A percentile compares a stretch with the other conserved stretches of the same genome.
These are phyloP conservation scores for Sarcophaga bullata DNA, from an alignment of 1,140 invertebrate genomes.

Conservation along the genomic window DNA sequence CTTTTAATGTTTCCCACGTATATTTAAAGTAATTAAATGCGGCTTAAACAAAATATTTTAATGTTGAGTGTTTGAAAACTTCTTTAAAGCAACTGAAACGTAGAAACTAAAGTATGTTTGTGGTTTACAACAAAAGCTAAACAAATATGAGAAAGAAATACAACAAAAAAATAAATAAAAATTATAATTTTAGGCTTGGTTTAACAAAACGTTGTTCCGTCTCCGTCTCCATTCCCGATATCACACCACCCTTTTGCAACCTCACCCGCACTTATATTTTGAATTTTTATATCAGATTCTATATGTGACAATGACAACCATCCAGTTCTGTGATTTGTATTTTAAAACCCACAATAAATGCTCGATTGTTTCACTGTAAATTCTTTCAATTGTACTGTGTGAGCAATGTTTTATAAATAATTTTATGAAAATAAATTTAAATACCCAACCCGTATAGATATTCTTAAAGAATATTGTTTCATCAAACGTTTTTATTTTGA, in stretches of 20 bases:
- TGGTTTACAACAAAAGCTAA: not conserved
- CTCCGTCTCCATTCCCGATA: no score
- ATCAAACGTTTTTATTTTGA: no score
- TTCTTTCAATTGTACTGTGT: no score
- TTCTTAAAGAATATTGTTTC: no score
- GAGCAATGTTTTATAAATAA: no score
- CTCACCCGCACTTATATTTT: not conserved
- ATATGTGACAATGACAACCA: not conserved
- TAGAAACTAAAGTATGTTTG: not conserved
- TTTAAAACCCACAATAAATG: no score
- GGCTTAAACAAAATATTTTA: not conserved
- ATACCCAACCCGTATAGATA: no score
- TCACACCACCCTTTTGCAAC: not conserved
- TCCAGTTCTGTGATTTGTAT: no score
- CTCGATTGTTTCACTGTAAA: no score
- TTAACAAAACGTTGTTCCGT: not conserved
- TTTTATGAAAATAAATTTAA: no score
- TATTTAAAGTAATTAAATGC: not conserved
- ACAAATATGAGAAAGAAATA: no score
- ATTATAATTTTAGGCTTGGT: not conserved
- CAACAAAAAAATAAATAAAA: not conserved
- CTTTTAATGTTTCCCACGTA: slow-evolving; percentile 6
- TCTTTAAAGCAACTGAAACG: not conserved
- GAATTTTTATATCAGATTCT: not conserved
- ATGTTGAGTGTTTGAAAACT: not conserved